A percentile compares a stretch with the other conserved stretches of the same genome.
These are phyloP conservation scores for Tenthredo notha DNA, from an alignment of 2,888 invertebrate species.

Conservation along the genomic window DNA sequence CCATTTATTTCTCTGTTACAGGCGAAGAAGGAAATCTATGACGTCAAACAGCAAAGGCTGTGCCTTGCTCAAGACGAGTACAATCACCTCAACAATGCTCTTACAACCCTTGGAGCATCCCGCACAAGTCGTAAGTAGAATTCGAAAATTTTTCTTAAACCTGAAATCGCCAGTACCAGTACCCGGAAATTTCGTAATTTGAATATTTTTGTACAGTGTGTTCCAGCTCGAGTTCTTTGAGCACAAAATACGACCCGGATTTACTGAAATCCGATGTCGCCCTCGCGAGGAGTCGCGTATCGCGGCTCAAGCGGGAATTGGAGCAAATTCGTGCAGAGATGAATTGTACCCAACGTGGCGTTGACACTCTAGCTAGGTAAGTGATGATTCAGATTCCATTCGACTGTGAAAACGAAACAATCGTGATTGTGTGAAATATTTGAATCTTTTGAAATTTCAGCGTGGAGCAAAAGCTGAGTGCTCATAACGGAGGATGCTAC, in stretches of 20 bases:
- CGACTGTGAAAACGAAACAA: not conserved
- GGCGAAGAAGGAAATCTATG: constrained; percentile 98
- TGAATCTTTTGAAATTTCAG: constrained; percentile 79
- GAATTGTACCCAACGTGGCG: constrained; percentile 94
- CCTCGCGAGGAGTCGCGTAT: constrained; percentile 92
- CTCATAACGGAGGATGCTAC: constrained; percentile 92
- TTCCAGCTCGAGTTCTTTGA: constrained; percentile 92
- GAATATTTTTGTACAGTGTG: constrained; percentile 82
- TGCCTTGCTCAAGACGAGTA: constrained; percentile 97
- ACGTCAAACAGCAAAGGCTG: constrained; percentile 96
- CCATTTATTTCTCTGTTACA: constrained; percentile 76
- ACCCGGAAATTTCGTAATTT: not conserved
- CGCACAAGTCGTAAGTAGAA: constrained; percentile 92
- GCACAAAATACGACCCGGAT: constrained; percentile 97
- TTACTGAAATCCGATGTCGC: constrained; percentile 94
- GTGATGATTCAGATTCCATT: constrained; percentile 70
- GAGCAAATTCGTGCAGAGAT: constrained; percentile 95
- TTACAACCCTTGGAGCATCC: constrained; percentile 91
- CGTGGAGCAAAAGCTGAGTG: constrained; percentile 93
- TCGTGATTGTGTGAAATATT: not conserved
- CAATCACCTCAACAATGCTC: constrained; percentile 93
- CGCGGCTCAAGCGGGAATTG: constrained; percentile 92
- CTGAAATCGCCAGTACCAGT: not conserved
- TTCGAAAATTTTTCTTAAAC: constrained; percentile 49
- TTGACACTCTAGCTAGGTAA: constrained; percentile 94